Evolutionary conservation across 2,113 vertebrate genomes (phyloP), one percentile per base, ranked within the genome.

Genomic region (Echinops telfairi): DNA sequence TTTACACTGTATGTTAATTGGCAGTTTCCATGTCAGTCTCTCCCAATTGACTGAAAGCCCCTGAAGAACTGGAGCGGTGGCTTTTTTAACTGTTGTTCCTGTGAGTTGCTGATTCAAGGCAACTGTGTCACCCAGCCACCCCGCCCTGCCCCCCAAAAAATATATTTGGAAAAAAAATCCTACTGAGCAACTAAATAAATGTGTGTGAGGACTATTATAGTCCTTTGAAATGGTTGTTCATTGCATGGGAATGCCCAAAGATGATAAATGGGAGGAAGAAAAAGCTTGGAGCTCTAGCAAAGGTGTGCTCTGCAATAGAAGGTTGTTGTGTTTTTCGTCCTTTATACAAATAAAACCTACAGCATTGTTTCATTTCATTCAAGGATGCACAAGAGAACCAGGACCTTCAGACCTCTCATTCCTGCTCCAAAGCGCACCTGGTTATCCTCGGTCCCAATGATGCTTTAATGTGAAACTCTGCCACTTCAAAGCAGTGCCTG

Each of bases 401-500:
- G 53, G 4, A 80, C 77, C 9, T 66, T 92, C 80, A 92, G 31
- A 62, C 11, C 33, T 57, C 73, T 76, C 60, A 68, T n/a, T 88
- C 38, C 38, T 31, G 73, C 79, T 73, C 23, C 6, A 68, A 81
- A 86, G 0, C 43, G 3, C 75, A 87, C 64, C 27, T 57, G 83
- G 38, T 90, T 90, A 94, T 57, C 92, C 88, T 82, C 90, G 80
- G 0, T 2, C 62, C 83, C 71, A 91, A 80, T 33, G 84, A 86
- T 60, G 95, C 91, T 97, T 80, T 92, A 89, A 93, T 82, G 94
- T 87, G 93, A 95, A 97, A 71, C 0, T 31, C 17, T 96, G 36
- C 79, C 0, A 58, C 93, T 92, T 93, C 43, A 71, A 57, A 64
- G 95, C 31, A 95, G 66, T 94, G 73, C 78, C 88, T 96, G 88